Conservation (phyloP, 2,888 invertebrate species). For the Amphimallon solstitiale region DNA sequence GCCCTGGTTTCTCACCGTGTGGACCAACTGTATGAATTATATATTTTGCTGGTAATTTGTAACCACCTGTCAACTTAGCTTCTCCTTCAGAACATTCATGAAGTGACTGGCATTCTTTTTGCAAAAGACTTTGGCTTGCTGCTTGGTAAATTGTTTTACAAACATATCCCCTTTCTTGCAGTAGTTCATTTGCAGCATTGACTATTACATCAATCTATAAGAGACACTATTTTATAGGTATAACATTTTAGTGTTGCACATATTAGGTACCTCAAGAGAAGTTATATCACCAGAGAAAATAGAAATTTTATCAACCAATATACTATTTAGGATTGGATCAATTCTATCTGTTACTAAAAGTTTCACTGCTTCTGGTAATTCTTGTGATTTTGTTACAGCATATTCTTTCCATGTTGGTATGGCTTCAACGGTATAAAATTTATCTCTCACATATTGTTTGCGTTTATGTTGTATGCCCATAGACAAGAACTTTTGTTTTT, state of each 20-base stretch:
- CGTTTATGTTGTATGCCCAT: slow-evolving; percentile 68
- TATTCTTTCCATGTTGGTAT: slow-evolving; percentile 70
- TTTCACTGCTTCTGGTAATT: slow-evolving; percentile 53
- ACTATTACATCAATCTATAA: slow-evolving; percentile 83
- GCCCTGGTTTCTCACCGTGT: slow-evolving; percentile 73
- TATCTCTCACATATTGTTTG: slow-evolving; percentile 63
- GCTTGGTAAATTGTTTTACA: slow-evolving; percentile 90
- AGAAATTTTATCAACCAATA: slow-evolving; percentile 71
- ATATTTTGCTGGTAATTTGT: slow-evolving; percentile 84
- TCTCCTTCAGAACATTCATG: slow-evolving; percentile 83
- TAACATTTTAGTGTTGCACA: not conserved
- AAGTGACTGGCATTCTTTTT: slow-evolving; percentile 77
- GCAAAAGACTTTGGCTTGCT: slow-evolving; percentile 73
- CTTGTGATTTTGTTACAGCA: slow-evolving; percentile 51
- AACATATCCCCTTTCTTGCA: slow-evolving; percentile 87
- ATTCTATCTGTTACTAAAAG: slow-evolving; percentile 58
- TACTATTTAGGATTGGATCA: slow-evolving; percentile 60
- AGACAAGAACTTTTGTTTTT: slow-evolving; percentile 66
- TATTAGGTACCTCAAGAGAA: slow-evolving; percentile 70
- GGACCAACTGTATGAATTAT: slow-evolving; percentile 93
- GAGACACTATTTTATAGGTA: not conserved
- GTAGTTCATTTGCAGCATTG: slow-evolving; percentile 84
- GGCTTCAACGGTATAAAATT: slow-evolving; percentile 62
- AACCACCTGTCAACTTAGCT: slow-evolving; percentile 85
- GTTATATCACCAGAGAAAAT: slow-evolving; percentile 86